Evolutionary conservation across 2,888 invertebrate genomes (phyloP), one percentile per base, ranked within the genome.

Genomic region (Xylocampa areola): DNA sequence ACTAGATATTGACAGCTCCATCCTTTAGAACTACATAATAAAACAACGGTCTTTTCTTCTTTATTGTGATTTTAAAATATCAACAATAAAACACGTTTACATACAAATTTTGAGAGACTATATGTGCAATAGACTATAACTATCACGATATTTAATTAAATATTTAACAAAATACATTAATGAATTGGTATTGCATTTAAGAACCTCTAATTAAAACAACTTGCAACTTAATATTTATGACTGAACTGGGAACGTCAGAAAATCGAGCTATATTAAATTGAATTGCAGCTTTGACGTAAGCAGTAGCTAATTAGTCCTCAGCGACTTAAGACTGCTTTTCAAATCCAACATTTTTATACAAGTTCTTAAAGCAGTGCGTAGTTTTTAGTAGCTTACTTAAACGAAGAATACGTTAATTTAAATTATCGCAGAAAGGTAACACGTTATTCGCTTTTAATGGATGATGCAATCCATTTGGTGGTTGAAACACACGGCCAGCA

Each of bases 381-480:
- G 17, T 30, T 44, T 27, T 21, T 36, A 32, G 17, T 30, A 27
- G 6, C 30, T 41, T 13, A 10, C 27, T 23, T 10, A 30, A 1
- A n/a, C 6, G 16, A 13, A 44, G 39, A 19, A 52, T 40, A 29
- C 13, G 35, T 32, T 36, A 37, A 29, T 41, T 32, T 27, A 50
- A 68, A 48, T 58, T 47, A 43, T 41, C 39, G 52, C 19, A 47
- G 41, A 45, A 68, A 69, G 68, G 43, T 55, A 61, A 47, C 66
- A 40, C 64, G 62, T 68, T 68, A 71, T 76, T 66, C 50, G 48
- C 66, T 80, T 80, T 81, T 82, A 84, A 85, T 83, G 79, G 73
- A 84, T 80, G 81, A 84, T 80, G 81, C 82, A 83, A 84, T 85
- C 80, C 83, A 86, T 86, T 84, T 78, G 73, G 72, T 77, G 74